These are phyloP conservation scores for Anaspis maculata DNA, from an alignment of 2,888 invertebrate species.

Conservation along the genomic window DNA sequence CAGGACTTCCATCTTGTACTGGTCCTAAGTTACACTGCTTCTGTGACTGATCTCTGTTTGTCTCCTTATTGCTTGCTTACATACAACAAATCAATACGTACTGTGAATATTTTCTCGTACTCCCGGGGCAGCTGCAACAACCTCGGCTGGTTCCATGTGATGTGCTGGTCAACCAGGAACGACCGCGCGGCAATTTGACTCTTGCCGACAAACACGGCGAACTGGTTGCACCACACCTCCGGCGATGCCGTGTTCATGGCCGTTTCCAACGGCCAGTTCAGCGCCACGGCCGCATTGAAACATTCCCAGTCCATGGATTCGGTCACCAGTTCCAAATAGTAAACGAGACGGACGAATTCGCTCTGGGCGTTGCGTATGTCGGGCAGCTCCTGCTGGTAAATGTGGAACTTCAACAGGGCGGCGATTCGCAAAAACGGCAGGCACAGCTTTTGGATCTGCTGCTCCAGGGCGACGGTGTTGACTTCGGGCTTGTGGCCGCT, in stretches of 20 bases:
- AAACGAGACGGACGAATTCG: slow-evolving; percentile 71
- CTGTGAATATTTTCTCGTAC: slow-evolving; percentile 86
- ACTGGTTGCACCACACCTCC: slow-evolving; percentile 61
- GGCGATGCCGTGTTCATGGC: slow-evolving; percentile 45
- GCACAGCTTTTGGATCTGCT: slow-evolving; percentile 64
- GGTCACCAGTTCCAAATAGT: slow-evolving; percentile 68
- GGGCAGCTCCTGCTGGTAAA: slow-evolving; percentile 70
- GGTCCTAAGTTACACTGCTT: neutral
- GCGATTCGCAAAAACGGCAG: slow-evolving; percentile 80
- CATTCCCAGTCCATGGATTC: slow-evolving; percentile 58
- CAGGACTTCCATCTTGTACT: no score
- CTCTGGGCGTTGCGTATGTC: slow-evolving; percentile 54
- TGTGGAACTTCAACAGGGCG: slow-evolving; percentile 63
- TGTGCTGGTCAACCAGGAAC: slow-evolving; percentile 65
- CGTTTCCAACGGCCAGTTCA: slow-evolving; percentile 51
- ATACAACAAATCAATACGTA: slow-evolving; percentile 32
- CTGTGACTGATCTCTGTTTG: no score
- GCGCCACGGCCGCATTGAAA: slow-evolving; percentile 56
- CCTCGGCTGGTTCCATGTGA: slow-evolving; percentile 72
- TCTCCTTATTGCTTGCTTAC: no score
- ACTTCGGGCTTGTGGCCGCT: slow-evolving; percentile 31
- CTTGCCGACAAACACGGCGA: slow-evolving; percentile 48
- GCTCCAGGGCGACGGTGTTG: slow-evolving; percentile 39
- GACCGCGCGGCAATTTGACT: slow-evolving; percentile 56
- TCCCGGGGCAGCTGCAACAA: slow-evolving; percentile 79